Base-by-base conservation (phyloP, 2,888 invertebrate genomes). In the Ypsolopha sequella region DNA sequence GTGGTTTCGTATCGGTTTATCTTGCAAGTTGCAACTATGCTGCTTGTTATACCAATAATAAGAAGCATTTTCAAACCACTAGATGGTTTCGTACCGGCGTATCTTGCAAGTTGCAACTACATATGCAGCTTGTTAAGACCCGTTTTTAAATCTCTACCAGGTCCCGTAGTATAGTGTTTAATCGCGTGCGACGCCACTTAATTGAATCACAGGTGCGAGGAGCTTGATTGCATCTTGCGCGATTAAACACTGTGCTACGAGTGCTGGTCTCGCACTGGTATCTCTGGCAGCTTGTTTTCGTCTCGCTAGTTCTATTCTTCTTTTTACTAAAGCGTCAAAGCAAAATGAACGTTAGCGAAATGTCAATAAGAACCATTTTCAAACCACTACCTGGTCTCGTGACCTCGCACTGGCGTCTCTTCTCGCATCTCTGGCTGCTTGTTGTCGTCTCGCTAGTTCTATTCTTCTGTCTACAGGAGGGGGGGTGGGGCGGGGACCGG, bases 391-490 rank as follows among this genome's bases (percentile, higher is more conserved):
- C 78, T 89, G 89, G 60, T 90, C 90, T 52, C 89, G 73, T 13
- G 79, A 79, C 48, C 89, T 70, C 0, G 82, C 81, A 35, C 58
- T 57, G 59, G 92, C 92, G 61, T 92, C 87, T 53, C 93, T 87
- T 13, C 94, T 90, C 0, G 95, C 95, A 63, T 95, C 94, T 51
- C 91, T 84, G 52, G 90, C 91, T 10, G 91, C 93, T 71, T 91
- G 93, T 75, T 90, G 93, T 62, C 90, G 89, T 49, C 89, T 79
- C 52, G 92, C 93, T 56, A 92, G 90, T 74, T 94, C 94, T 60
- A 93, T 90, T 62, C 93, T 89, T 57, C 92, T 91, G 76, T 94
- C 94, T 10, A 93, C 91, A 9, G 92, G 92, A 49, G 93, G 87
- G 33, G 90, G 80, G 0, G 89, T 88, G 0, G 81, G 80, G 51